Evolutionary conservation across 1,140 invertebrate species (phyloP).

Genomic region (Centruroides sculpturatus): DNA sequence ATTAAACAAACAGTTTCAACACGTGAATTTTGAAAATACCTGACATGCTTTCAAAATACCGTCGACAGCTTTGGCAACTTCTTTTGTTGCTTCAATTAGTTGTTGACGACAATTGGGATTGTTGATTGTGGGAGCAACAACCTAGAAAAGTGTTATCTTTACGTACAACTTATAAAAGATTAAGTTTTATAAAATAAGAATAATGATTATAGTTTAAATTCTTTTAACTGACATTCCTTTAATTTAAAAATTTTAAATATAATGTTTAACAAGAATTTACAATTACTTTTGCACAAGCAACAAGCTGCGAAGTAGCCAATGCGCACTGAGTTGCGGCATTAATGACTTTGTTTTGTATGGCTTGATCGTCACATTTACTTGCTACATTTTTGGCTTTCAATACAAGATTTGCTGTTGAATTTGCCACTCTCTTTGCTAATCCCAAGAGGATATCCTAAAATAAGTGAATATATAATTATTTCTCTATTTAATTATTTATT

Average conservation of each 20-base stretch:
- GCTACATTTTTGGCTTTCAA: conserved; percentile 88
- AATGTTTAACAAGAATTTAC: not conserved
- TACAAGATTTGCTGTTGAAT: conserved; percentile 87
- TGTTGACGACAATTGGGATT: conserved; percentile 89
- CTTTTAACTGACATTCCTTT: too few relatives aligned
- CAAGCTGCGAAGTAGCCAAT: conserved; percentile 89
- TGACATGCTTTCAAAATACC: conserved; percentile 74
- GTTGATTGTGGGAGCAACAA: conserved; percentile 54
- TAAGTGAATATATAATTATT: not conserved
- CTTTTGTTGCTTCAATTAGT: conserved; percentile 75
- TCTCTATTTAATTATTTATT: too few relatives aligned
- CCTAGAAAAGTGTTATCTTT: conserved; percentile 19
- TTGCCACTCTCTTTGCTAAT: conserved; percentile 88
- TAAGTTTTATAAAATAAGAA: too few relatives aligned
- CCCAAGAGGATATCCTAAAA: conserved; percentile 61
- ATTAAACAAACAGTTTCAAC: not conserved
- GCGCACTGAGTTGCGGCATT: conserved; percentile 91
- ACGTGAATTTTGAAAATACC: conserved; percentile 9
- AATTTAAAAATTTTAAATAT: too few relatives aligned
- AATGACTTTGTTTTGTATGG: conserved; percentile 66
- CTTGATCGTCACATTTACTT: conserved; percentile 54
- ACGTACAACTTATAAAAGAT: too few relatives aligned
- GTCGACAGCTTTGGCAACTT: conserved; percentile 85
- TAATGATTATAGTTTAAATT: too few relatives aligned
- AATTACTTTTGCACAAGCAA: conserved; percentile 83